Evolutionary conservation across 2,888 invertebrate genomes (phyloP).

Genomic region (Blastobasis adustella): DNA sequence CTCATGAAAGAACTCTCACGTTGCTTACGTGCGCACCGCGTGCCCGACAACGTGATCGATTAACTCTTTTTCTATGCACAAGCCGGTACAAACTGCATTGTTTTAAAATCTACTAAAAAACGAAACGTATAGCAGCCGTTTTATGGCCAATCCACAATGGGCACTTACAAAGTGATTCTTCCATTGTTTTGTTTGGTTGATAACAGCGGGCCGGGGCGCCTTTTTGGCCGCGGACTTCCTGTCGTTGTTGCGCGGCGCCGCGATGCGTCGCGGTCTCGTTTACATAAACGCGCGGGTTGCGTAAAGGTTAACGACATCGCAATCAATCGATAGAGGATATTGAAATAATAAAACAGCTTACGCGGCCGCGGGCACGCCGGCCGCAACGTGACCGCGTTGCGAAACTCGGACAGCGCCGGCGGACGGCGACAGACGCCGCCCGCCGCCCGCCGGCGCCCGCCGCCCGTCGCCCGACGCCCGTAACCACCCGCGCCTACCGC

Average conservation of each 20-base stretch:
- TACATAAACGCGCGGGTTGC: slow-evolving; percentile 23
- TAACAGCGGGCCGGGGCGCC: slow-evolving; percentile 39
- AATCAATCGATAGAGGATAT: slow-evolving; percentile 18
- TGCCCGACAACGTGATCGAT: slow-evolving; percentile 47
- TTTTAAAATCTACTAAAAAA: slow-evolving; percentile 28
- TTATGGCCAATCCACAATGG: slow-evolving; percentile 47
- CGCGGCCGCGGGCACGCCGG: slow-evolving; percentile 26
- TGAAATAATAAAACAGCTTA: slow-evolving; percentile 21
- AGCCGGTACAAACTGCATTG: slow-evolving; percentile 30
- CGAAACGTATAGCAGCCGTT: slow-evolving; percentile 41
- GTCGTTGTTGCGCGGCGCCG: slow-evolving; percentile 32
- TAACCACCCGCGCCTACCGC: too few species aligned
- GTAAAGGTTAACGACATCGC: slow-evolving; percentile 31
- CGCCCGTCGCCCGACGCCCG: too few species aligned
- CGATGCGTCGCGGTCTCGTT: slow-evolving; percentile 18
- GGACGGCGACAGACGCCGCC: too few species aligned
- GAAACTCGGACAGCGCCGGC: slow-evolving; percentile 17
- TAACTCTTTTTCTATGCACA: slow-evolving; percentile 32
- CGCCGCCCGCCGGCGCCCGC: too few species aligned
- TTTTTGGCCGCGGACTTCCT: slow-evolving; percentile 49
- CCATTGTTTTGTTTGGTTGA: slow-evolving; percentile 55
- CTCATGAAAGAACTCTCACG: slow-evolving; percentile 45
- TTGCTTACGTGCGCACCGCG: slow-evolving; percentile 28
- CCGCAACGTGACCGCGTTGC: slow-evolving; percentile 38
- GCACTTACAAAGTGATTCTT: slow-evolving; percentile 46